Evolutionary conservation across 2,888 invertebrate genomes (phyloP).

Genomic region (Stegana nigrithorax): DNA sequence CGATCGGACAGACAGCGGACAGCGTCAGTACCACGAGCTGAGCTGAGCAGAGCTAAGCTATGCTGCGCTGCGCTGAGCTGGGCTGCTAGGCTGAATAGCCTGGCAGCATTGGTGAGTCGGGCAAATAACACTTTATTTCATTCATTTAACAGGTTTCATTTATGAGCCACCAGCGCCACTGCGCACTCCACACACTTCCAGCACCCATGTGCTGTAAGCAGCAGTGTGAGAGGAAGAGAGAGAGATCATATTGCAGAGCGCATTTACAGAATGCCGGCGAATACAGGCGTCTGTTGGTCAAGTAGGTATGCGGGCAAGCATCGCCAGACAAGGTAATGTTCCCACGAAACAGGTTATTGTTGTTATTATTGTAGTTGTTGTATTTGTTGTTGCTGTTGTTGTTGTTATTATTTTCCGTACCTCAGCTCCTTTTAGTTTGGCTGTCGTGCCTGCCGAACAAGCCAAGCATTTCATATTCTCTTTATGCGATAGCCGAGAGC

Average conservation of each 20-base stretch:
- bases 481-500: conserved; percentile 54
- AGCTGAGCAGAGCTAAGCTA: neutral
- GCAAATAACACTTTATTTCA: conserved; percentile 68
- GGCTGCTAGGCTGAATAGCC: neutral
- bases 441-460: no score
- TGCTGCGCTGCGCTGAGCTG: neutral
- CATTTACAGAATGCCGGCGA: conserved; percentile 20
- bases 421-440: no score
- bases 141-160: conserved; percentile 69
- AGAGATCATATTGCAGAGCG: conserved; percentile 29
- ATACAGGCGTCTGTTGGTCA: conserved; percentile 20
- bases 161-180: conserved; percentile 48
- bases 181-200: neutral
- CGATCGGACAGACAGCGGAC: neutral
- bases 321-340: conserved; percentile 65
- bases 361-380: neutral
- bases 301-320: no score
- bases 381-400: conserved; percentile 43
- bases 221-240: conserved; percentile 36
- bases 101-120: conserved; percentile 57
- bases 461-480: neutral
- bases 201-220: conserved; percentile 15
- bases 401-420: no score
- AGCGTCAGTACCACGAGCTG: neutral
- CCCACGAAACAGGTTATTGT: conserved; percentile 68